Evolutionary conservation across 2,797 vertebrate species (phyloP).

Genomic region (Poecilia gillii): DNA sequence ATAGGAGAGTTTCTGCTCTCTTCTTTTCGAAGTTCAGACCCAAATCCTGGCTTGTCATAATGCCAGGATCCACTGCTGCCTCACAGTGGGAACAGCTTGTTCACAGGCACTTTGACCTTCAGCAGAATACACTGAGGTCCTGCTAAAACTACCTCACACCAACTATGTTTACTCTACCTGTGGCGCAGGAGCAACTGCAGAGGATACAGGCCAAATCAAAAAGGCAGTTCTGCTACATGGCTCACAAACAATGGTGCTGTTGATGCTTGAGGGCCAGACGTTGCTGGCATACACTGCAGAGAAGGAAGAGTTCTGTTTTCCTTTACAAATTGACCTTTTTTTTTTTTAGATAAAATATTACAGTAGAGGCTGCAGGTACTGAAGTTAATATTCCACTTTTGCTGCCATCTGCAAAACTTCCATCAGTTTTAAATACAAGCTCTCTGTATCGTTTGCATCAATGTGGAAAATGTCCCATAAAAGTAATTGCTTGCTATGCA

Average conservation of each 20-base stretch:
- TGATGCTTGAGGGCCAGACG: slow-evolving; percentile 46
- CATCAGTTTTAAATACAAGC: slow-evolving; percentile 33
- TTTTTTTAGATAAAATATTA: slow-evolving; percentile 41
- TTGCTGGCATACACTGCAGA: slow-evolving; percentile 42
- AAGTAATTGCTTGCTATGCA: slow-evolving; percentile 40
- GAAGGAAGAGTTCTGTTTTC: slow-evolving; percentile 49
- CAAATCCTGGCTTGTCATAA: slow-evolving; percentile 15
- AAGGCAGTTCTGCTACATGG: slow-evolving; percentile 30
- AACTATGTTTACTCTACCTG: slow-evolving; percentile 17
- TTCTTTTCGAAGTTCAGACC: slow-evolving; percentile 26
- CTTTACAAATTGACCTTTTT: slow-evolving; percentile 41
- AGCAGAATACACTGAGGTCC: slow-evolving; percentile 28
- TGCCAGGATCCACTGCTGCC: slow-evolving; percentile 38
- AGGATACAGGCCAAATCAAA: slow-evolving; percentile 44
- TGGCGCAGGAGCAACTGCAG: slow-evolving; percentile 18
- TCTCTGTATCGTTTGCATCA: slow-evolving; percentile 42
- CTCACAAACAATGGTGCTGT: slow-evolving; percentile 55
- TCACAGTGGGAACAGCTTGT: slow-evolving; percentile 40
- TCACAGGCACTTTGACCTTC: slow-evolving; percentile 46
- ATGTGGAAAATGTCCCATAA: slow-evolving; percentile 60
- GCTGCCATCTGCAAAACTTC: slow-evolving; percentile 48
- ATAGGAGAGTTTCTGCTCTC: neutral
- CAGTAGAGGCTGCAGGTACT: slow-evolving; percentile 40
- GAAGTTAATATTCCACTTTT: slow-evolving; percentile 43
- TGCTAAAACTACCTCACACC: slow-evolving; percentile 7